Evolutionary conservation across 1,140 invertebrate genomes (phyloP).

Genomic region (Pteromalus puparum): DNA sequence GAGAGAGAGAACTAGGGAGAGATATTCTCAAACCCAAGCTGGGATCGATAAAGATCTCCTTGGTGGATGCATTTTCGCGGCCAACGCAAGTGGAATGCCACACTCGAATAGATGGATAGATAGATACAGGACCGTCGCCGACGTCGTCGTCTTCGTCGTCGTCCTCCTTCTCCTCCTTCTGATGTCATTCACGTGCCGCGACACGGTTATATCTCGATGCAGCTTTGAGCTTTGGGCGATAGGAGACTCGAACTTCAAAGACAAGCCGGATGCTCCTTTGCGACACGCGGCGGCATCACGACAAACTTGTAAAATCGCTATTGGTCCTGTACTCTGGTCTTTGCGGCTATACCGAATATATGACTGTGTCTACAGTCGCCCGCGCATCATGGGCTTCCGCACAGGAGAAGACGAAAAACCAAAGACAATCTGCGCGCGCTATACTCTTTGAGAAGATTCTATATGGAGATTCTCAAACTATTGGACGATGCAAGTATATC

Average conservation of each 20-base stretch:
- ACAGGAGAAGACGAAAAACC: conserved; percentile 18
- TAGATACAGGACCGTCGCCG: not conserved
- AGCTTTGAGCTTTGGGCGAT: conserved; percentile 4
- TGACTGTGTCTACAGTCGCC: not conserved
- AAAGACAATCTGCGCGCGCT: not conserved
- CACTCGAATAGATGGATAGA: not conserved
- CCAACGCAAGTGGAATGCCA: not conserved
- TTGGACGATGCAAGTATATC: not conserved
- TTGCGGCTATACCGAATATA: not conserved
- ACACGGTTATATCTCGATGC: not conserved
- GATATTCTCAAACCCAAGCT: not conserved
- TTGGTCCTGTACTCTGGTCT: not conserved
- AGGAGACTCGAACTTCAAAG: conserved; percentile 1
- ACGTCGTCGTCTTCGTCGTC: not conserved
- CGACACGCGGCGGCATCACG: conserved; percentile 3
- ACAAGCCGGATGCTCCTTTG: conserved; percentile 27
- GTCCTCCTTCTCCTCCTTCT: not conserved
- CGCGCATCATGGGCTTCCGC: too few species aligned
- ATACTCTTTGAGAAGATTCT: too few species aligned
- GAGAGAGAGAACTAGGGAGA: not conserved
- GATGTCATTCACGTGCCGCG: not conserved
- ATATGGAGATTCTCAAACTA: not conserved
- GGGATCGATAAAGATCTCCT: not conserved
- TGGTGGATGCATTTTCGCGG: not conserved
- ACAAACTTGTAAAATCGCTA: conserved; percentile 37